Evolutionary conservation across 1,140 invertebrate species (phyloP), one percentile per base, ranked within the genome.

Genomic region (Asobara japonica): DNA sequence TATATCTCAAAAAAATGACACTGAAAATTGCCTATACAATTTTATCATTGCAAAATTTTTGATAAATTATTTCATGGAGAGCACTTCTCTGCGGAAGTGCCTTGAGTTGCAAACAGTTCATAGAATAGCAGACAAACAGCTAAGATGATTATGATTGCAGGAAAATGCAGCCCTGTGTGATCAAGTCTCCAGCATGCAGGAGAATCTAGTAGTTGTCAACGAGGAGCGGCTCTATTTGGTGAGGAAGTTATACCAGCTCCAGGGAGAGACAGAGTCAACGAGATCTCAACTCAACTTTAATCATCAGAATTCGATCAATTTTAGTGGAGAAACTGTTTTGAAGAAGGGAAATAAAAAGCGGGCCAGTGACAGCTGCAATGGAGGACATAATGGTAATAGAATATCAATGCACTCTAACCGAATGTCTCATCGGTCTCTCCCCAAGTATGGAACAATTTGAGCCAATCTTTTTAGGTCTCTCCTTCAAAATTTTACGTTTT

Each of bases 111-210:
- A n/a, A n/a, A n/a, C n/a, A n/a, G n/a, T n/a, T n/a, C n/a, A n/a
- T n/a, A n/a, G n/a, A n/a, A n/a, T n/a, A n/a, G n/a, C n/a, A n/a
- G n/a, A n/a, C n/a, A n/a, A n/a, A n/a, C n/a, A n/a, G n/a, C n/a
- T n/a, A n/a, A n/a, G n/a, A n/a, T n/a, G n/a, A n/a, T n/a, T n/a
- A n/a, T n/a, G n/a, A 75, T 82, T 85, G 18, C 76, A 94, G 94
- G 91, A 94, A 88, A 95, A 95, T 91, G 92, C 93, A 74, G 92
- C 93, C 16, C 77, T 95, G 8, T 94, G 93, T 84, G 94, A 95
- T 89, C 93, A 94, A 89, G 91, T 94, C 38, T 90, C 93, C 8
- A 89, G 91, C 82, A 89, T 93, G 72, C 93, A 95, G 86, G 92
- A 94, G 78, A 93, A 92, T 85, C 90, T 94, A 45, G 84, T 92